Conservation (phyloP, 2,797 vertebrate genomes). For the Pygocentrus nattereri region DNA sequence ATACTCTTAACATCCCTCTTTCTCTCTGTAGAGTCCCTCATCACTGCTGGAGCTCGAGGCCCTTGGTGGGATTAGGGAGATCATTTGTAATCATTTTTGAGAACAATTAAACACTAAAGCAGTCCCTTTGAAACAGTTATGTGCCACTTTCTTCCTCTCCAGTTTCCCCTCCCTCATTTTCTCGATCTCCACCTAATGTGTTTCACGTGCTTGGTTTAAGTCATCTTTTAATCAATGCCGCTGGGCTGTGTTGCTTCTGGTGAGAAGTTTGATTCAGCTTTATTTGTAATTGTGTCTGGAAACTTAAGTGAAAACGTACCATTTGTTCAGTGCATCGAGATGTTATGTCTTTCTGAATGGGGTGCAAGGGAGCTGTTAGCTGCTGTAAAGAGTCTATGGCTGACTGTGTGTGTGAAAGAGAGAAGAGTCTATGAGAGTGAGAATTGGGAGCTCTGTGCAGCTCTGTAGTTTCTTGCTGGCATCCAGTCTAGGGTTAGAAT, state of each 20-base stretch:
- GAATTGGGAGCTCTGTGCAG: constrained; percentile 23
- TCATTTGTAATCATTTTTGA: constrained; percentile 51
- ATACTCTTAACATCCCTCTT: too few relatives aligned
- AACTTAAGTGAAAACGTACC: constrained; percentile 14
- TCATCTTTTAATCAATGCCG: constrained; percentile 54
- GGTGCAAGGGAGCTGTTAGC: constrained; percentile 37
- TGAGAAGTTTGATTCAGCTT: constrained; percentile 22
- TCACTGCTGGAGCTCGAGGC: not conserved
- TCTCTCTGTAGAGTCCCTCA: too few relatives aligned
- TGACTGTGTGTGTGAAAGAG: constrained; percentile 2
- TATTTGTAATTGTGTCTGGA: constrained; percentile 16
- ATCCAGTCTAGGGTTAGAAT: constrained; percentile 31
- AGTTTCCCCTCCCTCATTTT: not conserved
- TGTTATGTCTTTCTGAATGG: constrained; percentile 22
- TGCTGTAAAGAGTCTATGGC: constrained; percentile 16
- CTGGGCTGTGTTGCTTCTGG: constrained; percentile 19
- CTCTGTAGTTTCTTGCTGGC: constrained; percentile 14
- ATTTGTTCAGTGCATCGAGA: constrained; percentile 34
- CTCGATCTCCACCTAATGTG: not conserved
- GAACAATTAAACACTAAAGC: constrained; percentile 42
- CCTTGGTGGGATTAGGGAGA: constrained; percentile 32
- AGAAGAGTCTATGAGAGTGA: not conserved
- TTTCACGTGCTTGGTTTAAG: not conserved
- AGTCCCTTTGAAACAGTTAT: not conserved
- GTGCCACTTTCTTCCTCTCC: not conserved